phyloP scores from a whole-genome alignment of 2,113 vertebrate species.

The Carassius carassius region DNA sequence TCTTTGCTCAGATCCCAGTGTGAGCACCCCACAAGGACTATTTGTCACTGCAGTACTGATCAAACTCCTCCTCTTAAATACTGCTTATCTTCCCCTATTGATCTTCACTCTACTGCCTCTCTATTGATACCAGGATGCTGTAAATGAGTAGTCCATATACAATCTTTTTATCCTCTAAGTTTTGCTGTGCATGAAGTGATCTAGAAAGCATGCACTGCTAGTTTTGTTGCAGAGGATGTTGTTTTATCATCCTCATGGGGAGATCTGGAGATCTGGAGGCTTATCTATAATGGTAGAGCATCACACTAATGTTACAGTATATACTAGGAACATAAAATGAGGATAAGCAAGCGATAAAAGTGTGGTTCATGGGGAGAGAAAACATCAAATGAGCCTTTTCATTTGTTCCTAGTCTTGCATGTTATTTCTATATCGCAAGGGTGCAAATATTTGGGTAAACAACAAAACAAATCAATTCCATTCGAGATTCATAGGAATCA shows the following conservation, averaged over 20 bases:
- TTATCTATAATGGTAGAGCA: conserved; percentile 12
- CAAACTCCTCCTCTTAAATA: conserved; percentile 32
- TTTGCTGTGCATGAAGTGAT: neutral
- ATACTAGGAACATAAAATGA: neutral
- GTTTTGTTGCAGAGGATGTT: neutral
- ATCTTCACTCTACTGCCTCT: neutral
- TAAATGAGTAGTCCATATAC: neutral
- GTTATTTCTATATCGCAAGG: neutral
- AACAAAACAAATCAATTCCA: neutral
- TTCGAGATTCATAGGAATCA: neutral
- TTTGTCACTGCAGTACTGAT: conserved; percentile 32
- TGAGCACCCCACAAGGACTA: conserved; percentile 24
- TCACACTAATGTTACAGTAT: neutral
- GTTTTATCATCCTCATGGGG: neutral
- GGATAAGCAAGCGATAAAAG: neutral
- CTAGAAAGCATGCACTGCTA: neutral
- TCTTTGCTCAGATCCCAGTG: conserved; percentile 9
- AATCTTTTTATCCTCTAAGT: conserved; percentile 1
- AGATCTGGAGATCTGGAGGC: neutral
- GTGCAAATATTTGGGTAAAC: neutral
- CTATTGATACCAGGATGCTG: conserved; percentile 2
- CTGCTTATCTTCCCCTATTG: conserved; percentile 26
- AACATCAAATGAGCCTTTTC: neutral
- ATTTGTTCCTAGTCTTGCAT: neutral
- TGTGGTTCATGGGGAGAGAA: neutral